Percentiles rank a stretch among this genome's conserved stretches.
phyloP scores from a whole-genome alignment of 2,888 invertebrate genomes.

The Rhabditoides inermis region DNA sequence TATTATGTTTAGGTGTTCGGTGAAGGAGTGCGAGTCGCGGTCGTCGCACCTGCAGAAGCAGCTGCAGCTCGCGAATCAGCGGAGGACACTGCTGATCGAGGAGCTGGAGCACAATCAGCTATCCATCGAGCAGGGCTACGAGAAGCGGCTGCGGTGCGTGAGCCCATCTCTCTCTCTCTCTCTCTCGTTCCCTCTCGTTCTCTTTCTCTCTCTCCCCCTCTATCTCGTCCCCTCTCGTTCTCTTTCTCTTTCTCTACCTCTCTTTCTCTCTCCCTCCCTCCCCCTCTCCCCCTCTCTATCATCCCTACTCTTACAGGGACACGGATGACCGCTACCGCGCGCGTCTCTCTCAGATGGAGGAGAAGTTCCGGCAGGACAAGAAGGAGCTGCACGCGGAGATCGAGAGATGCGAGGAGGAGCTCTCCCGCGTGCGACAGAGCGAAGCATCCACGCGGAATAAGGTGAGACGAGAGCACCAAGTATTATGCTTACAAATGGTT shows the following conservation, averaged over 20 bases:
- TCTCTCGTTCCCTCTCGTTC: too few relatives aligned
- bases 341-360: constrained; percentile 28
- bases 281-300: too few relatives aligned
- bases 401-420: constrained; percentile 29
- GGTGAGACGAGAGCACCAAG: too few relatives aligned
- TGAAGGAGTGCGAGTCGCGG: constrained; percentile 23
- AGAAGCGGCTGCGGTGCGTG: constrained; percentile 23
- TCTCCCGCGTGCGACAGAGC: constrained; percentile 25
- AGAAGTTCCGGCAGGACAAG: constrained; percentile 27
- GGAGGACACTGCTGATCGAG: constrained; percentile 32
- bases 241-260: too few relatives aligned
- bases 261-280: too few relatives aligned
- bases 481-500: too few relatives aligned
- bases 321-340: constrained; percentile 30
- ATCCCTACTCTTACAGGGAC: constrained; percentile 28
- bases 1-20: constrained; percentile 14
- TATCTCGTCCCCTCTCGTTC: too few relatives aligned
- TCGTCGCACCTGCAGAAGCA: constrained; percentile 33
- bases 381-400: constrained; percentile 31
- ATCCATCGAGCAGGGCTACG: constrained; percentile 33
- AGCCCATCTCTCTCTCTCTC: too few relatives aligned
- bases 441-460: constrained; percentile 30
- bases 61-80: constrained; percentile 33
- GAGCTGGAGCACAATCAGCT: constrained; percentile 36
- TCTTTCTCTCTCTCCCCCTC: not conserved